Conservation (phyloP, 2,888 invertebrate species). For the Ophioninae sp. region DNA sequence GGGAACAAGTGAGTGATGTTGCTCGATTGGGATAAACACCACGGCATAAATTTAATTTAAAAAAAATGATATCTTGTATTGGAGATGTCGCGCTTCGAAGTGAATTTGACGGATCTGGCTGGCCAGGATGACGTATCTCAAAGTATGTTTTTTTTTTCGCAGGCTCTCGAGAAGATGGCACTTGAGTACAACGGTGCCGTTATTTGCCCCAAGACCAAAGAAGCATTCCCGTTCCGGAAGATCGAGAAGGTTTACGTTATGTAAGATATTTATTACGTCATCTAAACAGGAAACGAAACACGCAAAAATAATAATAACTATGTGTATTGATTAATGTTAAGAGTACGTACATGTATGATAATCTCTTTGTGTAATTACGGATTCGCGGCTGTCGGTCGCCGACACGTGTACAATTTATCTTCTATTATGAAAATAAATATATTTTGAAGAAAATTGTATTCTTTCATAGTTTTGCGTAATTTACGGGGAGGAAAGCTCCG, state of each 20-base stretch:
- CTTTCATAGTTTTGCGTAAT: not conserved
- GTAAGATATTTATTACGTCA: conserved; percentile 83
- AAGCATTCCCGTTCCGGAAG: conserved; percentile 94
- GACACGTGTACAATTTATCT: conserved; percentile 59
- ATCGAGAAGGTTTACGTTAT: conserved; percentile 98
- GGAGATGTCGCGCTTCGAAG: too few relatives aligned
- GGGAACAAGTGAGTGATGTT: conserved; percentile 88
- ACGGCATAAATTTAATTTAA: too few relatives aligned
- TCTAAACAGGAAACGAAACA: not conserved
- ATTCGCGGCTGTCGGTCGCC: conserved; percentile 58
- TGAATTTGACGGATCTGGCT: too few relatives aligned
- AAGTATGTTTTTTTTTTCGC: not conserved
- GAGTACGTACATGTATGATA: conserved; percentile 42
- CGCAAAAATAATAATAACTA: conserved; percentile 33
- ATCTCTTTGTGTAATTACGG: conserved; percentile 52
- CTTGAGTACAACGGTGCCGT: conserved; percentile 94
- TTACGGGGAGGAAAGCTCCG: not conserved
- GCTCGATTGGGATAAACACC: not conserved
- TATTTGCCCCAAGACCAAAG: conserved; percentile 96
- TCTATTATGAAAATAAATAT: conserved; percentile 64
- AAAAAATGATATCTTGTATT: too few relatives aligned
- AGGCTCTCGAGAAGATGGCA: conserved; percentile 95
- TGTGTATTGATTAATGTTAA: conserved; percentile 56
- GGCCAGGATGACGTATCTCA: too few relatives aligned
- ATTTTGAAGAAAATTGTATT: conserved; percentile 58